Percentiles rank a stretch among this genome's conserved stretches.
Evolutionary conservation across 1,140 invertebrate genomes (phyloP).

Genomic region (Antheraea pernyi): DNA sequence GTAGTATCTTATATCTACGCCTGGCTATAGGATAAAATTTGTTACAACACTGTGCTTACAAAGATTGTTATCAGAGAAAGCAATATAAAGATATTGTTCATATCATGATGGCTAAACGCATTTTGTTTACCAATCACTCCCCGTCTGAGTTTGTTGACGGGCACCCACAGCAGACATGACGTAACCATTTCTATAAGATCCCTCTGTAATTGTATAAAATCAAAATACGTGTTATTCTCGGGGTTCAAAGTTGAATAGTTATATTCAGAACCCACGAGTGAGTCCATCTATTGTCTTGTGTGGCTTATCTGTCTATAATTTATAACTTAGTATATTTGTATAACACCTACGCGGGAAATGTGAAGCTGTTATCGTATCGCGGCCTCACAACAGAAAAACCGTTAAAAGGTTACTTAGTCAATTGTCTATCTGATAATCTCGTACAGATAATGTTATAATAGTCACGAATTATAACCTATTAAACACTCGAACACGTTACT

Average conservation of each 20-base stretch:
- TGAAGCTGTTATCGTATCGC: too few relatives aligned
- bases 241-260: conserved; percentile 23
- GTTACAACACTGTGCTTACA: conserved; percentile 3
- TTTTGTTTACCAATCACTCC: conserved; percentile 31
- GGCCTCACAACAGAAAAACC: background rate
- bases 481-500: conserved; percentile 5
- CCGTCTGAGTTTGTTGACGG: conserved; percentile 21
- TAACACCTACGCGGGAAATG: conserved; percentile 44
- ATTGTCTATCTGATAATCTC: conserved; percentile 16
- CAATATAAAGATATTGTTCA: conserved; percentile 19
- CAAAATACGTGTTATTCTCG: background rate
- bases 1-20: background rate
- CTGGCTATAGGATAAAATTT: background rate
- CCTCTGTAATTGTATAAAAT: background rate
- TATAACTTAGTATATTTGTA: conserved; percentile 49
- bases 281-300: conserved; percentile 54
- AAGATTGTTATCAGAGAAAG: conserved; percentile 28
- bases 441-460: conserved; percentile 9
- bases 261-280: conserved; percentile 37
- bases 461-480: conserved; percentile 11
- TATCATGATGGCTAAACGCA: conserved; percentile 23
- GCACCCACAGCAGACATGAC: conserved; percentile 24
- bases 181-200: conserved; percentile 20
- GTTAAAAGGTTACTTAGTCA: conserved; percentile 31
- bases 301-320: conserved; percentile 60